A percentile compares a stretch with the other conserved stretches of the same genome.
Evolutionary conservation across 2,888 invertebrate genomes (phyloP).

Genomic region (Sphaerolaimus hirsutus): DNA sequence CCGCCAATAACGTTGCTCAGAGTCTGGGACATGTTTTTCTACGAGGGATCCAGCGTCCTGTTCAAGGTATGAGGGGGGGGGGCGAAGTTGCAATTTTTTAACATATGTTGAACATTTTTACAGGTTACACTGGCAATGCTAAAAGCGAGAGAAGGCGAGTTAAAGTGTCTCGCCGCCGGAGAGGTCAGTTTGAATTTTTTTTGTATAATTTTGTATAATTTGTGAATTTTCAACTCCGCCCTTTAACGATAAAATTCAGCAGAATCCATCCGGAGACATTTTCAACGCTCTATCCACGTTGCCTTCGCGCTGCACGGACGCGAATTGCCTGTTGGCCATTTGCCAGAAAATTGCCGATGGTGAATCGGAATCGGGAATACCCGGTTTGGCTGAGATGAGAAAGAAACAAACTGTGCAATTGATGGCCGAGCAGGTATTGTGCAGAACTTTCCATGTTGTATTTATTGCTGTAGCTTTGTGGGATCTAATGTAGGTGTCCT

Average conservation of each 20-base stretch:
- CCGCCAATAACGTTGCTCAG: constrained; percentile 75
- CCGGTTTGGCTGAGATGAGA: constrained; percentile 53
- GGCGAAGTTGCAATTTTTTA: not conserved
- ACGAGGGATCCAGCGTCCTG: constrained; percentile 73
- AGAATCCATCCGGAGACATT: too few species aligned
- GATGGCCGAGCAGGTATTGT: constrained; percentile 93
- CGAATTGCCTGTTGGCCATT: too few species aligned
- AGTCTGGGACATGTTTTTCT: constrained; percentile 89
- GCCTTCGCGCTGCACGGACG: too few species aligned
- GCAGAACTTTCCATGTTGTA: too few species aligned
- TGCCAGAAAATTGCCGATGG: too few species aligned
- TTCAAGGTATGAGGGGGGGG: constrained; percentile 43
- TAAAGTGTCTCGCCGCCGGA: constrained; percentile 65
- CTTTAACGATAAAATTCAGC: too few species aligned
- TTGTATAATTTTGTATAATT: too few species aligned
- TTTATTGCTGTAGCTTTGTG: too few species aligned
- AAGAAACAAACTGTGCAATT: constrained; percentile 74
- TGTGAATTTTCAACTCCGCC: too few species aligned
- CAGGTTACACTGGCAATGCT: constrained; percentile 19
- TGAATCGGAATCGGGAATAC: too few species aligned
- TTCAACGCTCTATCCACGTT: constrained; percentile 88
- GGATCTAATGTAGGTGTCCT: too few species aligned
- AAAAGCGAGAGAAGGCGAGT: constrained; percentile 41
- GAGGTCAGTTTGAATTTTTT: too few species aligned
- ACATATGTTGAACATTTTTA: not conserved